Conservation (phyloP, 2,888 invertebrate species). For the Apotomis turbidana region DNA sequence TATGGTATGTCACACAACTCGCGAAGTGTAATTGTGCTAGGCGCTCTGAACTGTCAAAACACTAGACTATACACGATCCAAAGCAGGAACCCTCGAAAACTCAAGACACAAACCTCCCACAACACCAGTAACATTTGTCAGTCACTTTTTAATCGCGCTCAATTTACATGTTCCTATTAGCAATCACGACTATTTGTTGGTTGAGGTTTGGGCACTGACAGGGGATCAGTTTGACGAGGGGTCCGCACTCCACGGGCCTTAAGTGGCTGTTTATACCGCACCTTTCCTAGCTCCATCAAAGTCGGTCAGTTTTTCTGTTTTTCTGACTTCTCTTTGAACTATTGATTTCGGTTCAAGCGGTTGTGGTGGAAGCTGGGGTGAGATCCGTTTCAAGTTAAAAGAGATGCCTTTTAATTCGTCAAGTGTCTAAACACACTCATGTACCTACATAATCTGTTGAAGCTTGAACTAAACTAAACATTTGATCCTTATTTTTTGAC, state of each 20-base stretch:
- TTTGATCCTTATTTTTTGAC: no score
- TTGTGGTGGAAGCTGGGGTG: slow-evolving; percentile 1
- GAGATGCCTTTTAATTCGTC: background rate
- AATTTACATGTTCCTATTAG: slow-evolving; percentile 36
- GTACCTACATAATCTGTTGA: no score
- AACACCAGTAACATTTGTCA: slow-evolving; percentile 16
- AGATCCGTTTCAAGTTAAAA: background rate
- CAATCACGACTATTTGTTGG: slow-evolving; percentile 35
- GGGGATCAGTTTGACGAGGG: slow-evolving; percentile 54
- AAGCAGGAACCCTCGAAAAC: background rate
- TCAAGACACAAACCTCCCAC: background rate
- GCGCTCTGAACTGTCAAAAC: background rate
- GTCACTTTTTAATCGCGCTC: slow-evolving; percentile 23
- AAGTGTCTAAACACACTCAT: background rate
- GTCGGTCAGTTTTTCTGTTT: slow-evolving; percentile 38
- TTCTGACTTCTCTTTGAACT: slow-evolving; percentile 30
- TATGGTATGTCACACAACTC: no score
- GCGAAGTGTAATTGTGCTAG: no score
- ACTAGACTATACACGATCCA: no score
- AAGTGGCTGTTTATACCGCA: slow-evolving; percentile 41
- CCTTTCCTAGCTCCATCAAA: slow-evolving; percentile 30
- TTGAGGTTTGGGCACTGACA: slow-evolving; percentile 51
- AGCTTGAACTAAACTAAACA: no score
- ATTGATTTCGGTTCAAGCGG: slow-evolving; percentile 1
- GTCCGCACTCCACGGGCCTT: slow-evolving; percentile 37